Evolutionary conservation across 2,797 vertebrate genomes (phyloP).

Genomic region (Sarcoramphus papa): DNA sequence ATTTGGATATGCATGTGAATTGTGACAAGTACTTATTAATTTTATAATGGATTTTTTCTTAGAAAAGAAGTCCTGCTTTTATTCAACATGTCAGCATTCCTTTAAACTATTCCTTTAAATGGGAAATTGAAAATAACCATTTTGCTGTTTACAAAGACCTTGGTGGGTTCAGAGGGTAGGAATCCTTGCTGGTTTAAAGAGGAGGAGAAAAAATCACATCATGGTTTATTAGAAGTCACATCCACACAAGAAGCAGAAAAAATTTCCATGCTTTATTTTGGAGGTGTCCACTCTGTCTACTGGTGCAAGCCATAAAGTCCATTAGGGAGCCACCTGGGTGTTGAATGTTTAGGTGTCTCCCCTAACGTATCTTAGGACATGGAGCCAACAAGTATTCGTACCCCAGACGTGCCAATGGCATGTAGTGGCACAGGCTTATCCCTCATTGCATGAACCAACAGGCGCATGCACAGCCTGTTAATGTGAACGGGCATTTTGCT

Average conservation of each 20-base stretch:
- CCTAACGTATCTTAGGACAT: neutral
- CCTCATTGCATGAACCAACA: neutral
- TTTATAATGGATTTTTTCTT: neutral
- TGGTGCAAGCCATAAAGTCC: neutral
- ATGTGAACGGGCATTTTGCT: fast-evolving
- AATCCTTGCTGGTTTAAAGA: neutral
- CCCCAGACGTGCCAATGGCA: neutral
- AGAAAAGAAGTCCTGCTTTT: neutral
- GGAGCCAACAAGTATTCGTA: neutral
- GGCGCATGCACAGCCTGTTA: fast-evolving
- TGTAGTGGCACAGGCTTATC: neutral
- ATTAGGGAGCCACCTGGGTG: neutral
- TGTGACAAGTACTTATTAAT: neutral
- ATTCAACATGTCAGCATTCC: neutral
- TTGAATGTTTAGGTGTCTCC: neutral
- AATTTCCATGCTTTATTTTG: neutral
- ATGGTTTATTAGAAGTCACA: neutral
- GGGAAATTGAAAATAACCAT: neutral
- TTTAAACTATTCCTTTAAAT: neutral
- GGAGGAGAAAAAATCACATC: neutral
- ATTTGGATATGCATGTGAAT: neutral
- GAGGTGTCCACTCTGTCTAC: neutral
- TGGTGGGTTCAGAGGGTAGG: neutral
- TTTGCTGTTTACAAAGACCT: neutral
- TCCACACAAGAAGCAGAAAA: neutral